Conservation (phyloP, 2,888 invertebrate species). For the Ophion ventricosus region DNA sequence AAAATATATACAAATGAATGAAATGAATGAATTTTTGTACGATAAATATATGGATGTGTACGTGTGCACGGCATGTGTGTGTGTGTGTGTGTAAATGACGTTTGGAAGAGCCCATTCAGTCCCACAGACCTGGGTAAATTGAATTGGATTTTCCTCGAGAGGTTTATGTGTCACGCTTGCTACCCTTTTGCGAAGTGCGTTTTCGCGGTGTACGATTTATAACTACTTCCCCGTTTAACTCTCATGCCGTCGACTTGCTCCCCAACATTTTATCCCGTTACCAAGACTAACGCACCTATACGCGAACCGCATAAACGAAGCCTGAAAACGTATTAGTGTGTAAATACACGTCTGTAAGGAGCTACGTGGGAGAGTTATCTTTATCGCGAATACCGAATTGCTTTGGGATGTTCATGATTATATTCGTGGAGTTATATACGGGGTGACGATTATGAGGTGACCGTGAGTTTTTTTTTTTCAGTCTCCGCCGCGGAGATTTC, state of each 20-base stretch:
- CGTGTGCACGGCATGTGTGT: background rate
- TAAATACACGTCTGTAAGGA: slow-evolving; percentile 1
- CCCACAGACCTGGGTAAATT: slow-evolving; percentile 58
- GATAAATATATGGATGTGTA: background rate
- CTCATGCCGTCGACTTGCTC: slow-evolving; percentile 38
- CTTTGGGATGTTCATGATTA: slow-evolving; percentile 33
- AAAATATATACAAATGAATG: background rate
- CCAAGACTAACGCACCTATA: slow-evolving; percentile 13
- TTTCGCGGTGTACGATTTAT: slow-evolving; percentile 55
- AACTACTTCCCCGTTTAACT: slow-evolving; percentile 57
- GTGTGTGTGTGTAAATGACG: slow-evolving; percentile 17
- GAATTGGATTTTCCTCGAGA: slow-evolving; percentile 64
- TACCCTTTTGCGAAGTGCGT: slow-evolving; percentile 55
- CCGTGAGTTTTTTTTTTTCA: background rate
- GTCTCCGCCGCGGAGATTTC: too few relatives aligned
- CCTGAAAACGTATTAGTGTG: background rate
- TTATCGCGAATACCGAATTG: slow-evolving; percentile 23
- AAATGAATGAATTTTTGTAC: background rate
- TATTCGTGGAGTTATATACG: background rate
- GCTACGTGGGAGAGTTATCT: slow-evolving; percentile 36
- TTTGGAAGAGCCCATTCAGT: slow-evolving; percentile 42
- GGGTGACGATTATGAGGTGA: background rate
- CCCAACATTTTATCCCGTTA: slow-evolving; percentile 31
- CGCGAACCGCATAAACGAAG: background rate
- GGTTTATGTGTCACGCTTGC: slow-evolving; percentile 59